Evolutionary conservation across 1,140 invertebrate species (phyloP).

Genomic region (Archegozetes longisetosus): DNA sequence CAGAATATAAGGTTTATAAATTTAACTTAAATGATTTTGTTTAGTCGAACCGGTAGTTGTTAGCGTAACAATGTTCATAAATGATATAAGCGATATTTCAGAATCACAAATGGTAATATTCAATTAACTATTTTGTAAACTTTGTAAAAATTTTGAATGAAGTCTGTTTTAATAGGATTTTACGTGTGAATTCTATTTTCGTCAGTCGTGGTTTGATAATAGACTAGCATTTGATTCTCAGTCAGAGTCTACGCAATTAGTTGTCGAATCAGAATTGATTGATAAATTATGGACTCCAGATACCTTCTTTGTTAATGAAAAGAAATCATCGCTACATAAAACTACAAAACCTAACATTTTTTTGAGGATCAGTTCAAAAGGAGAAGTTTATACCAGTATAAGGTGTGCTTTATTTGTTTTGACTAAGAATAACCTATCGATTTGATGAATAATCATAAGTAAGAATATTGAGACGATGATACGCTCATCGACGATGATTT

Average conservation of each 20-base stretch:
- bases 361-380: too few relatives aligned
- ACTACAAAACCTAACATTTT: neutral
- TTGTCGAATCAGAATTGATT: neutral
- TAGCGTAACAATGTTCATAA: slow-evolving; percentile 12
- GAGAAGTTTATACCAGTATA: too few relatives aligned
- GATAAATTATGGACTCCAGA: neutral
- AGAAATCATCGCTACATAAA: neutral
- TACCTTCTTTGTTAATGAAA: neutral
- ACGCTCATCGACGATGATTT: neutral
- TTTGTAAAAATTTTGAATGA: neutral
- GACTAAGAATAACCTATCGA: neutral
- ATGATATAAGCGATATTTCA: slow-evolving; percentile 15
- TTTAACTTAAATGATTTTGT: too few relatives aligned
- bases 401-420: too few relatives aligned
- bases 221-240: neutral
- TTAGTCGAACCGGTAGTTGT: slow-evolving; percentile 13
- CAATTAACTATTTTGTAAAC: neutral
- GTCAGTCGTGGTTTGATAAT: neutral
- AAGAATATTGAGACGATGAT: neutral
- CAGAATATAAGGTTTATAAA: too few relatives aligned
- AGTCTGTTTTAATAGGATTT: slow-evolving; percentile 9
- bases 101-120: slow-evolving; percentile 17
- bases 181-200: slow-evolving; percentile 4
- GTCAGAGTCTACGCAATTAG: neutral
- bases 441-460: neutral